Evolutionary conservation across 1,140 invertebrate species (phyloP).

Genomic region (Drosophila albomicans): DNA sequence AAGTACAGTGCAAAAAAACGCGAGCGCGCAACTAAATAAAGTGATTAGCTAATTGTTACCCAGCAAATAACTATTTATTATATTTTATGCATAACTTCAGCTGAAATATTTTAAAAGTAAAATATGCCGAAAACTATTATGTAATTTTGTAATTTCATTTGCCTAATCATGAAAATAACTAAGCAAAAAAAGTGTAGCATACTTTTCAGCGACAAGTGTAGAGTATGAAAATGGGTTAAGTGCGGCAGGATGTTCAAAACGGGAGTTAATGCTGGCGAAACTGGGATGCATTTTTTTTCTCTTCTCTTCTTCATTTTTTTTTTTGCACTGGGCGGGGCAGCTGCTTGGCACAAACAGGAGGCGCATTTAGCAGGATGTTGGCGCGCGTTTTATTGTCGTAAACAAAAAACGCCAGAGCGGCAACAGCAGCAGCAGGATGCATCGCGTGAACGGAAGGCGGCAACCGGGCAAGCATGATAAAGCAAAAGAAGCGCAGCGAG

Average conservation of each 20-base stretch:
- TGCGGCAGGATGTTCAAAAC: slow-evolving; percentile 65
- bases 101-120: too few species aligned
- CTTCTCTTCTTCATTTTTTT: background rate
- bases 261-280: slow-evolving; percentile 15
- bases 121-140: too few species aligned
- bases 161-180: too few species aligned
- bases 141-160: too few species aligned
- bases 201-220: background rate
- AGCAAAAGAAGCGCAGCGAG: slow-evolving; percentile 1
- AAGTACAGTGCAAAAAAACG: background rate
- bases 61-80: too few species aligned
- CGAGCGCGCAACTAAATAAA: slow-evolving; percentile 1
- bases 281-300: background rate
- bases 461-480: slow-evolving; percentile 27
- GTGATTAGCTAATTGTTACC: background rate
- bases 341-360: slow-evolving; percentile 32
- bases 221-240: slow-evolving; percentile 74
- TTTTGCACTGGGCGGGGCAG: slow-evolving; percentile 12
- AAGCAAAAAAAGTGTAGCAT: background rate
- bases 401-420: slow-evolving; percentile 63
- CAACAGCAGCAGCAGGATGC: slow-evolving; percentile 46
- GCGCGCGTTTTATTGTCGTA: slow-evolving; percentile 61
- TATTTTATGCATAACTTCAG: too few species aligned
- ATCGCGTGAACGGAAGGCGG: slow-evolving; percentile 60
- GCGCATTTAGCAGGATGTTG: slow-evolving; percentile 61